Evolutionary conservation across 2,113 vertebrate genomes (phyloP).

Genomic region (Martes martes): DNA sequence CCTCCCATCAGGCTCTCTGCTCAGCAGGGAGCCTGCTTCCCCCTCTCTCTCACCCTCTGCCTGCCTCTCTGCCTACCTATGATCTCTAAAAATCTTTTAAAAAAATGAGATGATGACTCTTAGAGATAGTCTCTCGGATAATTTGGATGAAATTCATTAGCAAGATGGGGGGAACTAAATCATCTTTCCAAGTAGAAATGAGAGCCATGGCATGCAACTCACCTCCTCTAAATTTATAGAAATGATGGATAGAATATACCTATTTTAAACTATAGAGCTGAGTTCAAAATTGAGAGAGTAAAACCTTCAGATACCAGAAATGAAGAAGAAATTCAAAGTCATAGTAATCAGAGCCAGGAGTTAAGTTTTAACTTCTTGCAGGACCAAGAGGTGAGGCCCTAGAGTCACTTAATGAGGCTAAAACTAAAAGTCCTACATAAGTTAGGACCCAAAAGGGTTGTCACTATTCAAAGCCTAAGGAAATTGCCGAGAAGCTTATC

Average conservation of each 20-base stretch:
- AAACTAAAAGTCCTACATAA: not conserved
- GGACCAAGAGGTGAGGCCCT: not conserved
- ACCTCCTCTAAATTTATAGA: not conserved
- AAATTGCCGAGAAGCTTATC: not conserved
- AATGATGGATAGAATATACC: not conserved
- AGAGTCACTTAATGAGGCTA: not conserved
- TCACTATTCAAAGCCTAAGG: not conserved
- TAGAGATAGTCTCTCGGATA: not conserved
- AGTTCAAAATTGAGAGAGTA: not conserved
- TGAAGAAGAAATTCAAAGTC: not conserved
- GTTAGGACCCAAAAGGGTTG: not conserved
- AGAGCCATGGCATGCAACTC: not conserved
- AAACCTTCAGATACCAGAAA: not conserved
- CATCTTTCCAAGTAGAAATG: not conserved
- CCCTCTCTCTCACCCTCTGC: no score
- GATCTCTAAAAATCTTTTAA: no score
- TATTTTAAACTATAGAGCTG: not conserved
- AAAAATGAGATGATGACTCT: not conserved
- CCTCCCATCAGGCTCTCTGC: no score
- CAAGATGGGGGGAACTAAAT: not conserved
- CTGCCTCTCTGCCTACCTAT: no score
- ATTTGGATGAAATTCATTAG: not conserved
- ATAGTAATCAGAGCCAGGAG: not conserved
- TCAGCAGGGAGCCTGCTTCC: no score
- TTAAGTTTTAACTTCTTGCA: not conserved